phyloP scores from a whole-genome alignment of 2,113 vertebrate genomes.

The Apteryx mantelli region DNA sequence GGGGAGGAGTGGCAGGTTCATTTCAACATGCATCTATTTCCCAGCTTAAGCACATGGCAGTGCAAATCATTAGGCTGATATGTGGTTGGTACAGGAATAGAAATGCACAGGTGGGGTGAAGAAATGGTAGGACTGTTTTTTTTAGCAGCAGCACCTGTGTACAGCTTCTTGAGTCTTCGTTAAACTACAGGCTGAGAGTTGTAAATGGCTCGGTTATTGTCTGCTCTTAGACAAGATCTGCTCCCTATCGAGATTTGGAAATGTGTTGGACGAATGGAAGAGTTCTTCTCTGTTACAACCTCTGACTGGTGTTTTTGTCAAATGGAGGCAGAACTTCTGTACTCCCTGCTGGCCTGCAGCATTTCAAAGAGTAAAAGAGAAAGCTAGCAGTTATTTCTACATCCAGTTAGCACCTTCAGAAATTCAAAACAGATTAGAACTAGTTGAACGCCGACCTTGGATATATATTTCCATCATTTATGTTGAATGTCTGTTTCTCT shows the following conservation, averaged over 20 bases:
- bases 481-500: not conserved
- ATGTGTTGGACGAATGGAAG: not conserved
- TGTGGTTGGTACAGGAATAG: not conserved
- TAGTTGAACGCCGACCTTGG: not conserved
- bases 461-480: not conserved
- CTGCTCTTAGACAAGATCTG: not conserved
- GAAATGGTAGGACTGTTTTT: not conserved
- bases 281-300: not conserved
- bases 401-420: fast-evolving
- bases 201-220: fast-evolving
- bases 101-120: not conserved
- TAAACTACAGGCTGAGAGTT: not conserved
- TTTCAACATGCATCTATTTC: not conserved
- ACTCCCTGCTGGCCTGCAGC: not conserved
- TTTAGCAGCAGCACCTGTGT: not conserved
- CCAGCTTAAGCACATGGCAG: not conserved
- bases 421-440: not conserved
- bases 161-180: not conserved
- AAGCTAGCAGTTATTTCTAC: fast-evolving
- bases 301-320: not conserved
- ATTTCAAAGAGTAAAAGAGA: not conserved
- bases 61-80: not conserved
- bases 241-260: not conserved
- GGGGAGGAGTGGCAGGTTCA: not conserved
- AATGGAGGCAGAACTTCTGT: not conserved